Base-by-base conservation (phyloP, 2,113 vertebrate genomes). In the Glareola pratincola region DNA sequence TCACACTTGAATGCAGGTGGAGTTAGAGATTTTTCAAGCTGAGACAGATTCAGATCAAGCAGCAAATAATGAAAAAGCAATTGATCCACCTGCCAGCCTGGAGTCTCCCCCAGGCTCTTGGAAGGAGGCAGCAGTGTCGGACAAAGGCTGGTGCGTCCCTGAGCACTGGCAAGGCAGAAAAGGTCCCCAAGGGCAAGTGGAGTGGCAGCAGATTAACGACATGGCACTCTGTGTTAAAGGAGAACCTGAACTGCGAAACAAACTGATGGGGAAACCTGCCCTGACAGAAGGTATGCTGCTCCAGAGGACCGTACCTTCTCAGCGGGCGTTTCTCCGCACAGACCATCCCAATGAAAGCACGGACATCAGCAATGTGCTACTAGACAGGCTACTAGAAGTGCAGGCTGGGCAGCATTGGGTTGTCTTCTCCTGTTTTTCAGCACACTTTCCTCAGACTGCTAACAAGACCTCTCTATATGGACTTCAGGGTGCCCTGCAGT, bases 1-100 rank as follows among this genome's bases (percentile, higher is more conserved):
- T 92, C 92, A 62, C 62, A 10, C 77, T 95, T 30, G 23, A 95
- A 96, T 94, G 85, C 91, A 95, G 94, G 92, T 95, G 92, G 76
- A 90, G 59, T 26, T 64, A 88, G 86, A 90, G 84, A 72, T 90
- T 91, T 91, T 84, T 95, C 90, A 86, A 94, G 88, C 87, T 26
- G 23, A 97, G 92, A 87, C 90, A 94, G 67, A 96, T 97, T 96
- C 83, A 97, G 75, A 92, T 90, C 90, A 85, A 92, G 93, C 73
- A 91, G 74, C 29, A 77, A 96, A 92, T 79, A 88, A 94, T 2
- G 9, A 92, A 92, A 89, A 77, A 91, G 78, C 53, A 79, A 89
- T 84, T 92, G 85, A 95, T 95, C 91, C 96, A 96, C 81, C 92
- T 96, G 95, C 96, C 96, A 93, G 56, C 43, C 16, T 67, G 50